These are phyloP conservation scores for Orbicella faveolata DNA, from an alignment of 64 coral and sea anemone species.

Conservation along the genomic window DNA sequence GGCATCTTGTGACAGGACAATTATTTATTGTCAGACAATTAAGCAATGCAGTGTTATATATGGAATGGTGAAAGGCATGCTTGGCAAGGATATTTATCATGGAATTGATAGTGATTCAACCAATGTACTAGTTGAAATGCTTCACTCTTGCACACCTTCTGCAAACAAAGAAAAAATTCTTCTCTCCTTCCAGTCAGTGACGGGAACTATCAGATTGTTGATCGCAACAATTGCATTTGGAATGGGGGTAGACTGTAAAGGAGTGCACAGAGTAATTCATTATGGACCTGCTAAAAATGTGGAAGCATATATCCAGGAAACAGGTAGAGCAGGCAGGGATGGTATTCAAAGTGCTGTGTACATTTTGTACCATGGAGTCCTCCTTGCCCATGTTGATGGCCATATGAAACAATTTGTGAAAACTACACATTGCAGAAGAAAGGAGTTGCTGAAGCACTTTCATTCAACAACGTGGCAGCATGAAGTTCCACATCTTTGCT, in stretches of 20 bases:
- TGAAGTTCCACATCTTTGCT: slow-evolving; percentile 42
- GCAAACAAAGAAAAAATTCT: slow-evolving; percentile 71
- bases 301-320: slow-evolving; percentile 65
- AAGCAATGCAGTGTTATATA: slow-evolving; percentile 48
- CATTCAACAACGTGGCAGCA: not conserved
- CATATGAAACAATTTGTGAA: slow-evolving; percentile 67
- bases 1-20: slow-evolving; percentile 17
- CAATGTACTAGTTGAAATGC: slow-evolving; percentile 63
- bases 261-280: slow-evolving; percentile 53
- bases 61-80: slow-evolving; percentile 36
- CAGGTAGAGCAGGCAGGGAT: slow-evolving; percentile 71
- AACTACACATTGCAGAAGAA: slow-evolving; percentile 38
- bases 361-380: slow-evolving; percentile 56
- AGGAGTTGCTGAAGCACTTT: slow-evolving; percentile 62
- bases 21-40: slow-evolving; percentile 75
- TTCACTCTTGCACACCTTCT: slow-evolving; percentile 70
- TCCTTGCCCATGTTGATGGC: slow-evolving; percentile 44
- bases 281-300: slow-evolving; percentile 72
- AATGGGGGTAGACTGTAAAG: slow-evolving; percentile 76
- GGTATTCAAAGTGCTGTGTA: slow-evolving; percentile 34
- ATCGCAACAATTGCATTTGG: slow-evolving; percentile 78
- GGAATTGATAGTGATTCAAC: not conserved
- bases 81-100: slow-evolving; percentile 16
- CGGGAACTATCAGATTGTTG: slow-evolving; percentile 54
- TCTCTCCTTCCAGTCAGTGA: slow-evolving; percentile 36